Evolutionary conservation across 2,888 invertebrate species (phyloP), one percentile per base, ranked within the genome.

Genomic region (Hedya salicella): DNA sequence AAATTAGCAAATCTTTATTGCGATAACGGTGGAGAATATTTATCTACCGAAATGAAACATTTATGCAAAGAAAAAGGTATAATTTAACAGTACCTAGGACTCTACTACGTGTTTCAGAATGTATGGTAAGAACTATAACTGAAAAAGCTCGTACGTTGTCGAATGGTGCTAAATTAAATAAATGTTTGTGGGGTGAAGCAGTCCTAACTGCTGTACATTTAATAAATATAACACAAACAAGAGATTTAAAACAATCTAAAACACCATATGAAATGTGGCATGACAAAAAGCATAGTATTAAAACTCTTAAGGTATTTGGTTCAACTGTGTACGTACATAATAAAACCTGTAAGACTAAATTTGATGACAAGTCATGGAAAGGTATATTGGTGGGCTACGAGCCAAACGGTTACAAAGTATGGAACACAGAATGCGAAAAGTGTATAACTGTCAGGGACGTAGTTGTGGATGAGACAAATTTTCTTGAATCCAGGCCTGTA

Each of bases 341-440:
- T 71, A 81, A 81, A 78, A 71, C 67, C 30, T 69, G 69, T 68
- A 73, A 75, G 67, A 64, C 63, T 4, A 80, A 81, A 71, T 78
- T 80, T 71, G 79, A 82, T 69, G 69, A 75, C 48, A 82, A 79
- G 69, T 81, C 80, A 56, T 75, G 69, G 70, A 82, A 82, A 76
- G 78, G 73, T 21, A 78, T 80, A 67, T 59, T 83, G 16, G 74
- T 78, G 19, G 80, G 77, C 5, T 81, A 78, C 71, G 76, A 73
- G 73, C 69, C 75, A 68, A 82, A 80, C 69, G 80, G 79, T 11
- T 83, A 83, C 74, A 79, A 78, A 73, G 70, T 82, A 53, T 81
- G 71, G 71, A 73, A 81, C 67, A 62, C 71, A 30, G 73, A 79
- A 72, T 68, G 59, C 67, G 70, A 73, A 63, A 25, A 1, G 6